Conservation (phyloP, 2,113 vertebrate species). For the Mormoops blainvillei region DNA sequence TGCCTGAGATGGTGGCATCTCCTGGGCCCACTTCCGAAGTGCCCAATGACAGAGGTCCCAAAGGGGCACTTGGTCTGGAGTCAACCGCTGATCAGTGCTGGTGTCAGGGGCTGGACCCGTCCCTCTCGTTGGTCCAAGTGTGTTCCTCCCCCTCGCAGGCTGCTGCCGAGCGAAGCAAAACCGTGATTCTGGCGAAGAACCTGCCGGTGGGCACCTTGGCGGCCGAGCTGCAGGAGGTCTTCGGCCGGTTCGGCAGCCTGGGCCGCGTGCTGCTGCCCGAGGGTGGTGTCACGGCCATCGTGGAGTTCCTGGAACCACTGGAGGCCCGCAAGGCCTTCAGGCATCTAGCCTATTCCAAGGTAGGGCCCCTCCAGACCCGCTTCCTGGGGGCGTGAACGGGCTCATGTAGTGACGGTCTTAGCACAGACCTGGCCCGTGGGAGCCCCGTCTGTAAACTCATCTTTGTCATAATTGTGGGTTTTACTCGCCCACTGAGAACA, state of each 20-base stretch:
- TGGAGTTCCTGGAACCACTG: conserved; percentile 92
- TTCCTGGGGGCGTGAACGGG: fast-evolving
- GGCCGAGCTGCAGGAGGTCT: conserved; percentile 84
- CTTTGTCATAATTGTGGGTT: fast-evolving
- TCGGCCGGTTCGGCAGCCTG: conserved; percentile 86
- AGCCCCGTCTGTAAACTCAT: fast-evolving
- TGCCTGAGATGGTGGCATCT: fast-evolving
- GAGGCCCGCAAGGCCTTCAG: conserved; percentile 94
- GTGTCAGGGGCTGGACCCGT: fast-evolving
- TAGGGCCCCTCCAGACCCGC: conserved; percentile 35
- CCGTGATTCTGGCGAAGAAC: conserved; percentile 94
- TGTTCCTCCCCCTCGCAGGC: conserved; percentile 76
- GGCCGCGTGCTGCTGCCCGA: conserved; percentile 92
- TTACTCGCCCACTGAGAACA: neutral
- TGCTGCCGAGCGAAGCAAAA: conserved; percentile 86
- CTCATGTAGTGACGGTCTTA: fast-evolving
- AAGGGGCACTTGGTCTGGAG: fast-evolving
- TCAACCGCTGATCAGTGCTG: fast-evolving
- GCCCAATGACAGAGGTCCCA: neutral
- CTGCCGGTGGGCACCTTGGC: conserved; percentile 84
- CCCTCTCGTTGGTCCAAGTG: fast-evolving
- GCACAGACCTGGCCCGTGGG: fast-evolving
- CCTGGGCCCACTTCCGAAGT: neutral
- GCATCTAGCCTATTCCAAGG: conserved; percentile 94
- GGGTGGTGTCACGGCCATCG: conserved; percentile 90